A percentile compares a stretch with the other conserved stretches of the same genome.
Conservation (phyloP, 2,888 invertebrate genomes). For the Leptura quadrifasciata region DNA sequence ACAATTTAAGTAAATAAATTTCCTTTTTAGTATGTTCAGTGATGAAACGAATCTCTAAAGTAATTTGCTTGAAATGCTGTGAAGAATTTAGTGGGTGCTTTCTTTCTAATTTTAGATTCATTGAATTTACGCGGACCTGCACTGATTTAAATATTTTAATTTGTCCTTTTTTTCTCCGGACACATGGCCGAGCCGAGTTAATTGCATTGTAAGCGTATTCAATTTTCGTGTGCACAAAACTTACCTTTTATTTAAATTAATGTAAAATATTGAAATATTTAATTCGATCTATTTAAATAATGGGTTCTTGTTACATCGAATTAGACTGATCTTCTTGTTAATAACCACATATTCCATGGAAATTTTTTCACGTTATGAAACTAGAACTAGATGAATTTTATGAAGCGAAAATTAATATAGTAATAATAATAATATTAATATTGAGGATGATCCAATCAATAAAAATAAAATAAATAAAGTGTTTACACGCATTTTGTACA, state of each 20-base stretch:
- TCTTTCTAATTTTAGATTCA: slow-evolving; percentile 5
- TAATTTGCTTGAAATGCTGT: slow-evolving; percentile 12
- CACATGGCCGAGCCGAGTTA: too few relatives aligned
- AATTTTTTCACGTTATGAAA: too few relatives aligned
- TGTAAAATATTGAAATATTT: neutral
- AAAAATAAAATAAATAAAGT: too few relatives aligned
- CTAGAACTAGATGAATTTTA: too few relatives aligned
- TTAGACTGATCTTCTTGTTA: too few relatives aligned
- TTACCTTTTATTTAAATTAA: neutral
- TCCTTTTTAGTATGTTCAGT: neutral
- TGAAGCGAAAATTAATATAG: too few relatives aligned
- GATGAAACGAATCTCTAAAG: neutral
- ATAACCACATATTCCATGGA: too few relatives aligned
- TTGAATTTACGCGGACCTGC: neutral
- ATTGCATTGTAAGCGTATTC: slow-evolving; percentile 1
- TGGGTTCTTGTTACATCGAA: too few relatives aligned
- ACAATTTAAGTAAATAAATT: slow-evolving; percentile 10
- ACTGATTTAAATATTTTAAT: slow-evolving; percentile 7
- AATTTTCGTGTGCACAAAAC: neutral
- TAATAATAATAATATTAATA: too few relatives aligned
- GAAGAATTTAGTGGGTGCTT: slow-evolving; percentile 2
- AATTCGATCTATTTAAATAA: too few relatives aligned
- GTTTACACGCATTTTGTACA: too few relatives aligned
- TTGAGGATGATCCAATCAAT: too few relatives aligned
- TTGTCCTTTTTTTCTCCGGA: neutral